Evolutionary conservation across 2,888 invertebrate species (phyloP), one percentile per base, ranked within the genome.

Genomic region (Aporophyla nigra): DNA sequence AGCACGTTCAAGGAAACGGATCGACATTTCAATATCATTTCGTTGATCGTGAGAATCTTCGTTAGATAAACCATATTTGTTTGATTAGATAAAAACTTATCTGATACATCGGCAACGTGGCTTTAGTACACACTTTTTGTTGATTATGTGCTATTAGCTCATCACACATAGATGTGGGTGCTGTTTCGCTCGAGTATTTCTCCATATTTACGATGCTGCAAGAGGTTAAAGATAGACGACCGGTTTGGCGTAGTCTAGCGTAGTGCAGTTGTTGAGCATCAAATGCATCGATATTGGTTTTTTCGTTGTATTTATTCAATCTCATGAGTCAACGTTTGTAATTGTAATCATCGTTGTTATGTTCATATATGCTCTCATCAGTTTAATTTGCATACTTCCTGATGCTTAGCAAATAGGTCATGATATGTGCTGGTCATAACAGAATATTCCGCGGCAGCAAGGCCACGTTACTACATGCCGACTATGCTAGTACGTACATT

Each of bases 181-280:
- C 65, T 84, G 68, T 78, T 86, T 68, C 68, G 81, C 65, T 73
- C 53, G 43, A 80, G 76, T 84, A 71, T 87, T 84, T 87, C 87
- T 82, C 73, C 80, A 83, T 83, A 84, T 82, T 87, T 82, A 74
- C 67, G 72, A 88, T 91, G 90, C 90, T 86, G 90, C 91, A 93
- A 93, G 89, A 90, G 90, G 90, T 91, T 91, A 92, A 89, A 91
- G 85, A 89, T 89, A 91, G 89, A 88, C 86, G 87, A 91, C 91
- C 90, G 90, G 92, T 88, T 90, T 85, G 84, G 78, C 84, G 87
- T 79, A 83, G 76, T 78, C 78, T 85, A 75, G 67, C 74, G 58
- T 56, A 66, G 40, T 80, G 83, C 85, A 86, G 84, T 85, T 78
- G 86, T 88, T 85, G 83, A 84, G 86, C 80, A 89, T 89, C 76